Percentiles rank a stretch among this genome's conserved stretches.
These are phyloP conservation scores for Ancistrus triradiatus DNA, from an alignment of 2,113 vertebrate species.

Conservation along the genomic window DNA sequence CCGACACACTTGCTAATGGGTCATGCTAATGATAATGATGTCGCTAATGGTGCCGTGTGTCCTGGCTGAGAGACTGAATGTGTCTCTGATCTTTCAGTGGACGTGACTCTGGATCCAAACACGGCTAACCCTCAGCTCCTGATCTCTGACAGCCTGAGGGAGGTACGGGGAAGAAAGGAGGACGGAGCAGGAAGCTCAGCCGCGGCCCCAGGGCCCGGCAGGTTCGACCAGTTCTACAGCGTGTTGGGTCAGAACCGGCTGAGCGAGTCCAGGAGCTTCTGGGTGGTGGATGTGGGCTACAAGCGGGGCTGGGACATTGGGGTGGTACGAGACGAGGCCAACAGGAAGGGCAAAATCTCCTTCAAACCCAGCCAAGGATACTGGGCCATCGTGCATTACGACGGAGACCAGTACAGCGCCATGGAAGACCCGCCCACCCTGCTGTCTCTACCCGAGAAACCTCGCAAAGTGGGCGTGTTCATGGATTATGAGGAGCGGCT, in stretches of 20 bases:
- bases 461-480: constrained; percentile 72
- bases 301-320: constrained; percentile 64
- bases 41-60: background rate
- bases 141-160: constrained; percentile 10
- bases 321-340: constrained; percentile 42
- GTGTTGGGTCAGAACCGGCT: constrained; percentile 52
- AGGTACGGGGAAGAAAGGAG: background rate
- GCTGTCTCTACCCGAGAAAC: constrained; percentile 57
- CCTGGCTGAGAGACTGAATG: no score
- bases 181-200: background rate
- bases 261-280: constrained; percentile 51
- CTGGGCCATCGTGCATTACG: constrained; percentile 60
- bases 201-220: constrained; percentile 11
- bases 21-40: background rate
- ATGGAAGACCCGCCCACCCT: constrained; percentile 34
- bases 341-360: constrained; percentile 51
- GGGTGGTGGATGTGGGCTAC: constrained; percentile 62
- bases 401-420: constrained; percentile 47
- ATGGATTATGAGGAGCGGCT: constrained; percentile 71
- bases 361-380: constrained; percentile 56
- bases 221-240: constrained; percentile 53
- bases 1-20: no score
- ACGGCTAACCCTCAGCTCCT: constrained; percentile 10
- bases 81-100: constrained; percentile 2
- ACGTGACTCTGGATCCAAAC: constrained; percentile 54